phyloP scores from a whole-genome alignment of 2,797 vertebrate genomes.

The Acrossocheilus fasciatus region DNA sequence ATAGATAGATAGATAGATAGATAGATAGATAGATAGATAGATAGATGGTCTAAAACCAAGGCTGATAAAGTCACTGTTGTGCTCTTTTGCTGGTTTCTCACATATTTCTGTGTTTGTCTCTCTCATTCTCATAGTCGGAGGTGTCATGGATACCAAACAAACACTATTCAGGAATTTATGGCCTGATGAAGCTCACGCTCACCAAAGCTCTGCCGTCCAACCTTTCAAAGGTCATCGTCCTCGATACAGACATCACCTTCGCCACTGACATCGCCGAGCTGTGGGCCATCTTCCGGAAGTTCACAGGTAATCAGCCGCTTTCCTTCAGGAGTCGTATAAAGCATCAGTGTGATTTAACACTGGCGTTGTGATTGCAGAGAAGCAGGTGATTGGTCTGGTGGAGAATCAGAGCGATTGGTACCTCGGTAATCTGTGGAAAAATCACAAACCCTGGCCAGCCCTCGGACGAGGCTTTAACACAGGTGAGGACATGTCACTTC shows the following conservation, averaged over 20 bases:
- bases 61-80: not conserved
- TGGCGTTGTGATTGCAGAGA: constrained; percentile 76
- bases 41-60: not conserved
- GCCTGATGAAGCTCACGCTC: constrained; percentile 95
- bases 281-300: constrained; percentile 93
- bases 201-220: constrained; percentile 87
- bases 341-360: constrained; percentile 5
- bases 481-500: constrained; percentile 71
- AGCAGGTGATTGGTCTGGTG: constrained; percentile 94
- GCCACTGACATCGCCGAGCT: constrained; percentile 95
- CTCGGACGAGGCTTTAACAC: constrained; percentile 97
- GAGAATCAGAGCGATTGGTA: constrained; percentile 99
- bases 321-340: not conserved
- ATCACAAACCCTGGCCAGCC: constrained; percentile 95
- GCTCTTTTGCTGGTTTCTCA: not conserved
- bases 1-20: too few species aligned
- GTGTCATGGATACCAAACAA: constrained; percentile 98
- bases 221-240: constrained; percentile 93
- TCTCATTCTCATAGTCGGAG: constrained; percentile 80
- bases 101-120: constrained; percentile 15
- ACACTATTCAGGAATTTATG: constrained; percentile 97
- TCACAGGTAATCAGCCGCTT: constrained; percentile 82
- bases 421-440: constrained; percentile 96
- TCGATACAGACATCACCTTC: constrained; percentile 97
- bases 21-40: too few species aligned